These are phyloP conservation scores for Mya arenaria DNA, from an alignment of 1,140 invertebrate genomes.

Conservation along the genomic window DNA sequence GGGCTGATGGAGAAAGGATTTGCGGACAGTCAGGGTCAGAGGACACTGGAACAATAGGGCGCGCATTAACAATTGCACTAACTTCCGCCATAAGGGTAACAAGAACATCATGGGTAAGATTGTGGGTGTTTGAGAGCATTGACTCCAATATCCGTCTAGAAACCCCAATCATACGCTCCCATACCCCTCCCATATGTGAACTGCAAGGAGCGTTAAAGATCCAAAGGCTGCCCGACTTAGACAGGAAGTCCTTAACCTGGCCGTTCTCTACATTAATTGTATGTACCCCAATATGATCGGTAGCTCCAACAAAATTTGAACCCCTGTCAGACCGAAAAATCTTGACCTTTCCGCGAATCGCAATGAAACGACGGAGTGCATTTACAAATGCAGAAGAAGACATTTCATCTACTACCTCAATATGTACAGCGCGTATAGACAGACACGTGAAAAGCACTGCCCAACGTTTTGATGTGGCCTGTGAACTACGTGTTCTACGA, in stretches of 20 bases:
- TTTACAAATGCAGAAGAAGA: slow-evolving; percentile 1
- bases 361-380: slow-evolving; percentile 1
- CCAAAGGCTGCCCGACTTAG: no score
- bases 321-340: background rate
- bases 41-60: slow-evolving; percentile 56
- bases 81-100: slow-evolving; percentile 58
- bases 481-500: background rate
- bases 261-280: background rate
- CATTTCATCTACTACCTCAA: slow-evolving; percentile 9
- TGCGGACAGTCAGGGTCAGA: slow-evolving; percentile 45
- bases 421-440: slow-evolving; percentile 5
- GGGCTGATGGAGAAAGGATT: slow-evolving; percentile 53
- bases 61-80: slow-evolving; percentile 52
- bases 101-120: slow-evolving; percentile 59
- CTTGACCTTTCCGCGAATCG: background rate
- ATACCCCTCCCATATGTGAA: slow-evolving; percentile 55
- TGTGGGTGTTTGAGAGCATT: slow-evolving; percentile 47
- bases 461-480: slow-evolving; percentile 14
- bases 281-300: background rate
- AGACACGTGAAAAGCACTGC: slow-evolving; percentile 13
- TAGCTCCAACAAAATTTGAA: slow-evolving; percentile 11
- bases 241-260: background rate
- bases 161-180: slow-evolving; percentile 61
- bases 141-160: slow-evolving; percentile 51
- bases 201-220: slow-evolving; percentile 50